Base-by-base conservation (phyloP, 2,113 vertebrate genomes). In the Corythaixoides concolor region DNA sequence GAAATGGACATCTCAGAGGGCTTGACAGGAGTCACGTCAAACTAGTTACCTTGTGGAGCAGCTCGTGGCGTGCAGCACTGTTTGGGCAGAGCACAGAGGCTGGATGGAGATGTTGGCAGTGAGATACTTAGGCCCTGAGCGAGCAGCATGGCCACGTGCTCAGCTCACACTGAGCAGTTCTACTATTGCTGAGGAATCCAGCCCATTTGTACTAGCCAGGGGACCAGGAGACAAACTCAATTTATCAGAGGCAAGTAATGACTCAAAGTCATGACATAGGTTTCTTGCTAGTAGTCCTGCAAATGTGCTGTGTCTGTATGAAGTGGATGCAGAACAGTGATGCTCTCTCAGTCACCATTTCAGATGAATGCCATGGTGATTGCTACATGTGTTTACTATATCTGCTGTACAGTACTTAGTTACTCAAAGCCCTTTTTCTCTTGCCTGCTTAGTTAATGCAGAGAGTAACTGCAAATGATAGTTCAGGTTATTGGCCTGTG, bases 71-170 rank as follows among this genome's bases (percentile, higher is more conserved):
- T 6, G 7, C 30, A 70, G 9, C 6, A 0, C 53, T 32, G 49
- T 87, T 67, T 4, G 8, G 56, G 41, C 41, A 63, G 60, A 84
- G 68, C 24, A 53, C 32, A 63, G 60, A 77, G 56, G 7, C 33
- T 39, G 58, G 18, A 62, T 32, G 50, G 50, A 67, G 16, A 19
- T 0, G 0, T 3, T 59, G 28, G 15, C n/a, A 24, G 26, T 45
- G 58, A 53, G 24, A 56, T 28, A 66, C 5, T 11, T 43, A 53
- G 37, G 30, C 15, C 49, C 13, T 43, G 41, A 35, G 27, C 1
- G 5, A 82, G 33, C 55, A 53, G 6, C 15, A 67, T 1, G 2
- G 32, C 30, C 37, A 33, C 0, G 0, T 79, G 20, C 23, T 85
- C n/a, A 50, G 13, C 30, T 84, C 45, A 37, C 35, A 35, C 41